Evolutionary conservation across 2,888 invertebrate species (phyloP), one percentile per base, ranked within the genome.

Genomic region (Salpingus planirostris): DNA sequence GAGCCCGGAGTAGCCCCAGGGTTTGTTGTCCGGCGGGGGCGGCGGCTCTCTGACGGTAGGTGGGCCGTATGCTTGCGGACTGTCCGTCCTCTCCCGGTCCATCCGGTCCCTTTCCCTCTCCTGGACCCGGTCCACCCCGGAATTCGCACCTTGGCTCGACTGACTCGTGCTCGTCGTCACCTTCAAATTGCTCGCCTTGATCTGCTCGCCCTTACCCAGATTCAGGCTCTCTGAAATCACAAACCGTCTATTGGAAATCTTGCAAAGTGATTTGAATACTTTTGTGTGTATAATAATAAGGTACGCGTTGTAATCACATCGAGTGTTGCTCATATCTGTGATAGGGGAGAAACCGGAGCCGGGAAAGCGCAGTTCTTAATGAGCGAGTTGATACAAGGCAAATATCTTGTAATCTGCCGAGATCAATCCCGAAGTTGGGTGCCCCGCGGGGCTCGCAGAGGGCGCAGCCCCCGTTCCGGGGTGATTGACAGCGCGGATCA

Each of bases 1-100:
- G 45, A 81, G 69, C 31, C 79, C 78, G 18, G 76, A 65, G 64
- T 80, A 80, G 48, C 76, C 77, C 80, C 80, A 80, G 24, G 69
- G 69, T 50, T 76, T 75, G 30, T 44, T 53, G 23, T 69, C 69
- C 65, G 74, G 76, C 35, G 75, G 74, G 22, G 55, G 55, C 13
- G 50, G 68, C 64, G 57, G 44, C 22, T 56, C 55, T 33, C 52
- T 40, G 27, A 49, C 36, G 23, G 42, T 50, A 21, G 5, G 18
- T 18, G 18, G 18, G 8, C 46, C 49, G 34, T 51, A 52, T 24
- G 49, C 23, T 13, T 40, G 42, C 33, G 50, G 51, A 38, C 44
- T 45, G 23, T 57, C 54, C 28, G 55, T 47, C 7, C 50, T 44
- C 33, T 60, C 59, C 35, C 54, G 46, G 29, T 57, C 54, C 42